These are phyloP conservation scores for Hybos culiciformis DNA, from an alignment of 2,888 invertebrate genomes.

Conservation along the genomic window DNA sequence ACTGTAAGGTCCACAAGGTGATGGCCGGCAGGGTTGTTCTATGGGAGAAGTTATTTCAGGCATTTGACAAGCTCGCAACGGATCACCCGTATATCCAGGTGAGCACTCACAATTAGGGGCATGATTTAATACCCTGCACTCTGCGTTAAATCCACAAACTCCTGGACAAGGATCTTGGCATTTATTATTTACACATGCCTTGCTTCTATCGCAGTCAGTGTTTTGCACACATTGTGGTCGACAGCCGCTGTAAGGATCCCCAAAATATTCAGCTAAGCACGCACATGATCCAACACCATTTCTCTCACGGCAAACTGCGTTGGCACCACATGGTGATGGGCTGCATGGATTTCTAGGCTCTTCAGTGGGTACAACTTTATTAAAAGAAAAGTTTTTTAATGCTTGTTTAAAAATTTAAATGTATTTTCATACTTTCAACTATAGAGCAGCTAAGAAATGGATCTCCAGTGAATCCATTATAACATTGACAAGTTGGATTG, in stretches of 20 bases:
- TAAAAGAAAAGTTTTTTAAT: neutral
- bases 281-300: slow-evolving; percentile 64
- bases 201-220: slow-evolving; percentile 55
- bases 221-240: slow-evolving; percentile 71
- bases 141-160: slow-evolving; percentile 62
- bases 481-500: slow-evolving; percentile 62
- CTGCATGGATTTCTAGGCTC: slow-evolving; percentile 57
- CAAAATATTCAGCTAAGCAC: slow-evolving; percentile 59
- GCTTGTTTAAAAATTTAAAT: neutral
- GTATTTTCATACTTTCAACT: slow-evolving; percentile 34
- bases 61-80: slow-evolving; percentile 47
- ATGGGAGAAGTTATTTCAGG: slow-evolving; percentile 23
- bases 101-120: slow-evolving; percentile 64
- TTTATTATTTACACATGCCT: slow-evolving; percentile 63
- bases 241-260: slow-evolving; percentile 66
- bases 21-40: slow-evolving; percentile 43
- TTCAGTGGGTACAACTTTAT: slow-evolving; percentile 35
- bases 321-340: slow-evolving; percentile 66
- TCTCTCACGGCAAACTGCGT: slow-evolving; percentile 61
- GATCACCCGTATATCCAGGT: slow-evolving; percentile 56
- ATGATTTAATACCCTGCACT: slow-evolving; percentile 61
- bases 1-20: slow-evolving; percentile 55
- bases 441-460: slow-evolving; percentile 57
- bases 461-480: slow-evolving; percentile 60
- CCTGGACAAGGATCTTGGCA: slow-evolving; percentile 67